Conservation (phyloP, 2,888 invertebrate genomes). For the Hypena proboscidalis region DNA sequence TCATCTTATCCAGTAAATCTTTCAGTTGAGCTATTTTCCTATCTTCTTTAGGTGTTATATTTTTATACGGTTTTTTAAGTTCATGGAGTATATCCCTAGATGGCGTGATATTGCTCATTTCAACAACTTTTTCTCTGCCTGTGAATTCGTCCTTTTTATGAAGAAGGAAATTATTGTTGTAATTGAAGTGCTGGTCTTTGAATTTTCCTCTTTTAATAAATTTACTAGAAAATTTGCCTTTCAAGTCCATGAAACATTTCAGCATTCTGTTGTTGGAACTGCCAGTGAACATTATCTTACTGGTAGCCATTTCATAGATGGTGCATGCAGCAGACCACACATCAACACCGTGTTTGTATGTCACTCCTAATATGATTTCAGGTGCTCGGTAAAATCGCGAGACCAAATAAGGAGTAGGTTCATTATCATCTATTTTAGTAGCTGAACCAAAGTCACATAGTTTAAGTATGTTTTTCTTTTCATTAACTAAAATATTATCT, state of each 20-base stretch:
- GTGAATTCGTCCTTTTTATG: constrained; percentile 99
- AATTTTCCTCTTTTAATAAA: constrained; percentile 97
- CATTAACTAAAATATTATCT: constrained; percentile 99
- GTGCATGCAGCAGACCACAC: constrained; percentile 99
- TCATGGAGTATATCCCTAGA: constrained; percentile 95
- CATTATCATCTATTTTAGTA: constrained; percentile 95
- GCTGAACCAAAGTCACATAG: constrained; percentile 99
- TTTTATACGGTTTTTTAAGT: constrained; percentile 91
- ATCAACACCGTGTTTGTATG: constrained; percentile 98
- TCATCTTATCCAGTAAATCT: constrained; percentile 96
- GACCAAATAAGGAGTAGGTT: constrained; percentile 98
- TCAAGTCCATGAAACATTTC: constrained; percentile 99
- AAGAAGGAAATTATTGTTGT: constrained; percentile 97
- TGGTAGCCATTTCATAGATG: constrained; percentile 98
- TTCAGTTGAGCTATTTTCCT: constrained; percentile 95
- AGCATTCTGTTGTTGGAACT: constrained; percentile 99
- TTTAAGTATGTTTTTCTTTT: constrained; percentile 97
- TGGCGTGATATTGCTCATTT: constrained; percentile 93
- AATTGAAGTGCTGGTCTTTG: constrained; percentile 98
- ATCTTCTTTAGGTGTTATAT: constrained; percentile 92
- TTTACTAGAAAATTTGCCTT: constrained; percentile 98
- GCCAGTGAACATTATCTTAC: constrained; percentile 98
- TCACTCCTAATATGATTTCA: constrained; percentile 98
- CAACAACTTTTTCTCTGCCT: constrained; percentile 97
- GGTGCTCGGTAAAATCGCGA: constrained; percentile 99